These are phyloP conservation scores for Palythoa caribaeorum DNA, from an alignment of 92 coral and sea anemone species.

Conservation along the genomic window DNA sequence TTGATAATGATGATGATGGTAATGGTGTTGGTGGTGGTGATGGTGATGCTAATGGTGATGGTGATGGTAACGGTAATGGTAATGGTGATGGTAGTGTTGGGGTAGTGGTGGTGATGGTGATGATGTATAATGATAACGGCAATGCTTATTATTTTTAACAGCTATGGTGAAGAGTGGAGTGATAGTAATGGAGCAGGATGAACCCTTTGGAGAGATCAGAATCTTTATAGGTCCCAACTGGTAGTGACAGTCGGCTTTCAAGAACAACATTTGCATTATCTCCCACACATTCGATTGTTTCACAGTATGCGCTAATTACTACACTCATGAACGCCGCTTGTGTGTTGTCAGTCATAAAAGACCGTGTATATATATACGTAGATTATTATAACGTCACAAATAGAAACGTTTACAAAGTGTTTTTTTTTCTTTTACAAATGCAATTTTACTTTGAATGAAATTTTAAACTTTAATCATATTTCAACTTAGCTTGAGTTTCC, in stretches of 20 bases:
- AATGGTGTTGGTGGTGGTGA: neutral
- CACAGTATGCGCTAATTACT: neutral
- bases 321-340: neutral
- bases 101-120: neutral
- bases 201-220: conserved; percentile 29
- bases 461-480: too few relatives aligned
- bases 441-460: too few relatives aligned
- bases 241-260: neutral
- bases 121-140: neutral
- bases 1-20: neutral
- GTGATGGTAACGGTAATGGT: neutral
- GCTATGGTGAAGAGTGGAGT: conserved; percentile 13
- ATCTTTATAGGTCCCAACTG: conserved; percentile 23
- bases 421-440: too few relatives aligned
- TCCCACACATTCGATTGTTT: too few relatives aligned
- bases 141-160: neutral
- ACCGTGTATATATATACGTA: too few relatives aligned
- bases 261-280: neutral
- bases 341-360: too few relatives aligned
- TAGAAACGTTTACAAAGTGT: too few relatives aligned
- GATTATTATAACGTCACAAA: too few relatives aligned
- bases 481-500: too few relatives aligned
- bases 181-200: conserved; percentile 27
- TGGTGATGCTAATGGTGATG: too few relatives aligned
- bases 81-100: neutral